Base-by-base conservation (phyloP, 1,140 invertebrate genomes). In the Drosophila kurseongensis region DNA sequence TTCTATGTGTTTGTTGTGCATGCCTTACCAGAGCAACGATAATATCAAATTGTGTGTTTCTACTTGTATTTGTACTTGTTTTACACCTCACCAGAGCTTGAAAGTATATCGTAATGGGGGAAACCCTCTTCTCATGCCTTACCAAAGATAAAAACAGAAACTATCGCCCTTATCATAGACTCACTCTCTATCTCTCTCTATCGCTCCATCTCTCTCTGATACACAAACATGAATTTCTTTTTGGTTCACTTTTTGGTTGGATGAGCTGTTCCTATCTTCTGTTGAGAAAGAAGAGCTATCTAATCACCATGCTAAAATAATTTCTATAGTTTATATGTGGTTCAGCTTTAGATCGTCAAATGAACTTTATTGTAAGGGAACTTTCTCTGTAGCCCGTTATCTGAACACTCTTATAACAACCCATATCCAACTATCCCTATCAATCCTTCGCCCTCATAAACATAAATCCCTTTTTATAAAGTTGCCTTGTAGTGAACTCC, bases 311-410 rank as follows among this genome's bases (percentile, higher is more conserved):
- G 67, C 90, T 91, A 91, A 91, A 91, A 90, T 91, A 88, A 91
- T 91, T 91, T 91, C 85, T 91, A 79, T 91, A 79, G 86, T 84
- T 86, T 91, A 91, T 91, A 90, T 91, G 90, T 91, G 90, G 90
- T 90, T 91, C 90, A 91, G 90, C 90, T 91, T 91, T 90, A 85
- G 68, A 58, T 27, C 16, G 75, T 74, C 73, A 69, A 61, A 4
- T 4, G 56, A 75, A 38, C 27, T 27, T 14, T 40, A 61, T 66
- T 57, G 13, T 56, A 47, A 57, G 58, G 47, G 44, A 45, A 47
- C 35, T 35, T 36, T 57, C 55, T 57, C 36, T 16, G 18, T 47
- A 45, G 27, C 32, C 32, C 13, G 18, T 50, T 32, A 32, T 10
- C 7, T 32, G 48, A 32, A 50, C 48, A 35, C 27, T n/a, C 14